phyloP scores from a whole-genome alignment of 2,888 invertebrate species.

The Athalia circularis region DNA sequence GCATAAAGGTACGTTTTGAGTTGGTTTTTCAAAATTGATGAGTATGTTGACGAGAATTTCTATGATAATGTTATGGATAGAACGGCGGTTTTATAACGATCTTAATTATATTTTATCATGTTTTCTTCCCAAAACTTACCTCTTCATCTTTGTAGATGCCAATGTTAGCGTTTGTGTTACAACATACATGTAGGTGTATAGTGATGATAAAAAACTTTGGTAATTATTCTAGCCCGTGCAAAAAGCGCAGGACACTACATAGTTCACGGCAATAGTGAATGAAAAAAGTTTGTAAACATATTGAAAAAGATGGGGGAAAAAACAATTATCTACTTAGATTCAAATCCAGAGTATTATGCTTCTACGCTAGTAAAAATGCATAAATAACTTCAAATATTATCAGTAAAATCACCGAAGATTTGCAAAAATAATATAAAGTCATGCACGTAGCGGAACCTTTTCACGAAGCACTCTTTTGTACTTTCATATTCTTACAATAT shows the following conservation, averaged over 20 bases:
- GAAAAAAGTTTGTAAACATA: neutral
- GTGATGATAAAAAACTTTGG: slow-evolving; percentile 61
- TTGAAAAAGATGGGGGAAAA: neutral
- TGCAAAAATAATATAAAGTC: slow-evolving; percentile 59
- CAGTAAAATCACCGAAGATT: no score
- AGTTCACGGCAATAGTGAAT: slow-evolving; percentile 60
- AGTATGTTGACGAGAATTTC: neutral
- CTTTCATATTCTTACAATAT: no score
- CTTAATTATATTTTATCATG: slow-evolving; percentile 47
- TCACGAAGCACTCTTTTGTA: no score
- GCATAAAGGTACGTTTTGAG: slow-evolving; percentile 40
- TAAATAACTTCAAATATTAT: no score
- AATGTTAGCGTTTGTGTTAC: slow-evolving; percentile 66
- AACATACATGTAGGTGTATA: slow-evolving; percentile 60
- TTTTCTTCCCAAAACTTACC: slow-evolving; percentile 67
- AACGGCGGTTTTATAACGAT: slow-evolving; percentile 46
- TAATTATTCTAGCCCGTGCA: slow-evolving; percentile 65
- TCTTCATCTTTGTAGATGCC: slow-evolving; percentile 65
- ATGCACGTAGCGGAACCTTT: neutral
- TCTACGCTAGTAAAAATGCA: no score
- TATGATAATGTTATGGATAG: neutral
- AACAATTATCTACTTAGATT: no score
- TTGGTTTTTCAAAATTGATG: neutral
- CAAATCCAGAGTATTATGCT: no score
- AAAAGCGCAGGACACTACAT: slow-evolving; percentile 65